Conservation (phyloP, 30 jellyfish, hydroid and myxozoan species). For the Hydractinia symbiolongicarpus region DNA sequence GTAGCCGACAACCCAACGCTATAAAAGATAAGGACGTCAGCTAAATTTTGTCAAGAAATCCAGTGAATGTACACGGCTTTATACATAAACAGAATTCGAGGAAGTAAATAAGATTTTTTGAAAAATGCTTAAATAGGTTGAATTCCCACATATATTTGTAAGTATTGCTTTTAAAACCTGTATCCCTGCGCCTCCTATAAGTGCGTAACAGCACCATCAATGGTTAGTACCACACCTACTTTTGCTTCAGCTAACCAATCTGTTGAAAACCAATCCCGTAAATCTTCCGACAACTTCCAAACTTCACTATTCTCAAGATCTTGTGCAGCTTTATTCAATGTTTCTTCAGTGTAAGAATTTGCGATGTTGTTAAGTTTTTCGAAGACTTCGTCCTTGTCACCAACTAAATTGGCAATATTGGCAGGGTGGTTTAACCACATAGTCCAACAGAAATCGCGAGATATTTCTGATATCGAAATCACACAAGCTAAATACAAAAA, state of each 20-base stretch:
- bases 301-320: conserved; percentile 37
- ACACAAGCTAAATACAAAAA: conserved; percentile 2
- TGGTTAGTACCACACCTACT: neutral
- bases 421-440: conserved; percentile 18
- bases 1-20: conserved; percentile 52
- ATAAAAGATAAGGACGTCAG: neutral
- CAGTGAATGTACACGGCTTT: no score
- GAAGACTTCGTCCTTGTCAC: conserved; percentile 5
- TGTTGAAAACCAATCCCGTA: conserved; percentile 41
- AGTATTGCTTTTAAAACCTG: no score
- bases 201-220: no score
- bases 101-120: no score
- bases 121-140: no score
- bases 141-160: no score
- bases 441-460: conserved; percentile 12
- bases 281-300: conserved; percentile 27
- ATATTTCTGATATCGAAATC: conserved; percentile 11
- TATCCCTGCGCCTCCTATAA: no score
- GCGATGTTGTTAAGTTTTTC: conserved; percentile 25
- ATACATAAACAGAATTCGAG: no score
- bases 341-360: conserved; percentile 30
- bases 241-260: conserved; percentile 44
- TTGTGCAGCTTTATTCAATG: conserved; percentile 42
- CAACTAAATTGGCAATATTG: neutral
- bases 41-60: no score